Base-by-base conservation (phyloP, 2,113 vertebrate species). In the Labeo catla region DNA sequence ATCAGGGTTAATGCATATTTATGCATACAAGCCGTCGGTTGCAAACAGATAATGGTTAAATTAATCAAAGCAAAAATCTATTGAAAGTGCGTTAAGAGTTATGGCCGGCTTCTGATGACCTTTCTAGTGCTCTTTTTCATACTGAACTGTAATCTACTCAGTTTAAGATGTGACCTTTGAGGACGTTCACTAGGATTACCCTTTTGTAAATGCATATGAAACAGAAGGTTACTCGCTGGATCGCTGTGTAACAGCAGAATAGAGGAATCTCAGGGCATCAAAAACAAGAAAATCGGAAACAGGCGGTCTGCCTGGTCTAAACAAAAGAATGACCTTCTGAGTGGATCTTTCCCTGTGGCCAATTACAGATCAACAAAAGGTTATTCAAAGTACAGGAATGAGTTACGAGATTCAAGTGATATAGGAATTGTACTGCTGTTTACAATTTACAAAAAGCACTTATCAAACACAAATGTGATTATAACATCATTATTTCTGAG, bases 31-130 rank as follows among this genome's bases (percentile, higher is more conserved):
- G 12, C 65, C 21, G 47, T 78, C 36, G n/a, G 23, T 82, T 21
- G 23, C n/a, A 66, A 90, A 81, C 59, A 80, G 80, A 88, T 73
- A 76, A 88, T 81, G 80, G 84, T 89, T 84, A 83, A 90, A 90
- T 90, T 86, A 87, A 86, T 89, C 84, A 87, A 82, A 87, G 84
- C 63, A 59, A 86, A 87, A 87, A 90, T 91, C 89, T 81, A 89
- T 90, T 87, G 81, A 90, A 91, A 85, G 74, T 84, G 87, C n/a
- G 74, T 88, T 87, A 88, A 83, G 76, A 82, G 82, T 88, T 87
- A 89, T 86, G 89, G 88, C 83, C 83, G 83, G 89, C 86, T 84
- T 87, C 86, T 86, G 84, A 87, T 90, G 90, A 90, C 89, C 90
- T 90, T 91, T 89, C 87, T 85, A 63, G 59, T 76, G 76, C 66